Percentiles rank a stretch among this genome's conserved stretches.
Conservation (phyloP, 2,113 vertebrate genomes). For the Excalfactoria chinensis region DNA sequence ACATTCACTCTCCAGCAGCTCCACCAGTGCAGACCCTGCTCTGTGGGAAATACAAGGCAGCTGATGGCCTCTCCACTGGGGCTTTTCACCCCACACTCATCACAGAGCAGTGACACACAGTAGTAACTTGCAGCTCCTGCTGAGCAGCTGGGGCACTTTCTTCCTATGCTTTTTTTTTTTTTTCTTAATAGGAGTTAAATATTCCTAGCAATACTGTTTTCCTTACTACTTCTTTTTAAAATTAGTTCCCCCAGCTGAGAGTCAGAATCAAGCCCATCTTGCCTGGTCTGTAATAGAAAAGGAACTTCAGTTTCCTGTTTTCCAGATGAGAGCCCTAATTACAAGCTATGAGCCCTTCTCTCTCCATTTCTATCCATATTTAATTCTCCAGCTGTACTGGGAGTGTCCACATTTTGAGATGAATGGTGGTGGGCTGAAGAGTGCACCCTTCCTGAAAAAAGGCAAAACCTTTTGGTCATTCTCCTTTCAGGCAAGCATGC, state of each 20-base stretch:
- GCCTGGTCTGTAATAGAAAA: not conserved
- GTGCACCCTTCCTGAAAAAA: not conserved
- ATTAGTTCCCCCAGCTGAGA: not conserved
- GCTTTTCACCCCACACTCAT: not conserved
- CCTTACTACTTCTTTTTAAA: not conserved
- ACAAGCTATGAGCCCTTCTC: not conserved
- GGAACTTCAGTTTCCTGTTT: not conserved
- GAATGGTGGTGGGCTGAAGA: not conserved
- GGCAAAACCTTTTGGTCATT: rapidly evolving
- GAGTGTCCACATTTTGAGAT: not conserved
- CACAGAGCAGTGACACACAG: not conserved
- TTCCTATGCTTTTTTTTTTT: not conserved
- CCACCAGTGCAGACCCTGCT: not conserved
- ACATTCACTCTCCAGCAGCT: not conserved
- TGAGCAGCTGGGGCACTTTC: not conserved
- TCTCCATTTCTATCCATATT: not conserved
- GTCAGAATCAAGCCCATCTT: not conserved
- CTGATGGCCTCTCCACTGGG: not conserved
- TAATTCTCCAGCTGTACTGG: rapidly evolving
- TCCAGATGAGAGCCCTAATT: not conserved
- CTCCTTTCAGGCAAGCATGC: rapidly evolving
- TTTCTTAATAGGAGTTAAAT: not conserved
- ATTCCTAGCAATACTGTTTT: not conserved
- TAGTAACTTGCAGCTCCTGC: not conserved
- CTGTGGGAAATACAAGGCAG: not conserved